phyloP scores from a whole-genome alignment of 2,888 invertebrate species.

The Eupithecia subumbrata region DNA sequence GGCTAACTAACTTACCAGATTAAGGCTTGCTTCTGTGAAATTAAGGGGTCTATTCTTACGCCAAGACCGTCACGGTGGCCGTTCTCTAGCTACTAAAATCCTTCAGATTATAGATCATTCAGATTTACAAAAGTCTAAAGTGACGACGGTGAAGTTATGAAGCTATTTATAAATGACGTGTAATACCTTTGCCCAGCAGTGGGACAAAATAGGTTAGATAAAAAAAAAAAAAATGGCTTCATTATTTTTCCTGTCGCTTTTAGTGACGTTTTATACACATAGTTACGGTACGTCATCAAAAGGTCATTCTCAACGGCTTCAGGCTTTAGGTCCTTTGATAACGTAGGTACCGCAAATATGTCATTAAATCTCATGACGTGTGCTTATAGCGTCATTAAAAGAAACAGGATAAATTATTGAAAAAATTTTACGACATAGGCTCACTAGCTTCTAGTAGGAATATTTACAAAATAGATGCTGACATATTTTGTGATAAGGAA shows the following conservation, averaged over 20 bases:
- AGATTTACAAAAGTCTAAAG: neutral
- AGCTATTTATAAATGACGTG: too few species aligned
- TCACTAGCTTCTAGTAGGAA: neutral
- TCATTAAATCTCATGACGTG: neutral
- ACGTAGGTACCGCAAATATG: neutral
- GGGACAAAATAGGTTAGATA: too few species aligned
- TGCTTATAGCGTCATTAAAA: neutral
- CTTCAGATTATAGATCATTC: neutral
- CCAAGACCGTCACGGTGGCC: neutral
- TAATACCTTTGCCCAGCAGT: too few species aligned
- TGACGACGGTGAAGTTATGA: too few species aligned
- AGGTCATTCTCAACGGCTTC: too few species aligned
- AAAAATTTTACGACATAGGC: neutral
- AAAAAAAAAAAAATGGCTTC: too few species aligned
- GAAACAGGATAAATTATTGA: neutral
- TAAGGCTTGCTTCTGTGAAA: neutral
- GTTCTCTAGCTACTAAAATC: neutral
- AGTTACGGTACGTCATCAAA: too few species aligned
- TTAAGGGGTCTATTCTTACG: neutral
- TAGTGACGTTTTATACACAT: too few species aligned
- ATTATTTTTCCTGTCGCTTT: too few species aligned
- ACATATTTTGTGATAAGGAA: too few species aligned
- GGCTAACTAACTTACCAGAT: neutral
- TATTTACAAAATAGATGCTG: too few species aligned
- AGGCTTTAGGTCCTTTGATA: neutral